Evolutionary conservation across 2,113 vertebrate genomes (phyloP).

Genomic region (Sinosuthora webbiana): DNA sequence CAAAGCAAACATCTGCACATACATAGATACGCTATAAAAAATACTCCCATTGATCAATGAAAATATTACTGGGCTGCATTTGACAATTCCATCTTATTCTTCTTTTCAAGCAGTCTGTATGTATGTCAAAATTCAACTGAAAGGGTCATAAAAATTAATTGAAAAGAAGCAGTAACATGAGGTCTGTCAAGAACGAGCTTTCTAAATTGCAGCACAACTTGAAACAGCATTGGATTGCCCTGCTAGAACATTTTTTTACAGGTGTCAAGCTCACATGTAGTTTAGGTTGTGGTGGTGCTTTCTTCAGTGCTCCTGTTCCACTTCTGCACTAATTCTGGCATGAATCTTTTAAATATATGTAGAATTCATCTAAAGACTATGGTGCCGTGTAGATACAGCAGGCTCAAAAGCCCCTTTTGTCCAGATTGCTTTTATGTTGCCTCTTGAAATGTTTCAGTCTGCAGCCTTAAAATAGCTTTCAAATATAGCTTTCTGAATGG

Average conservation of each 20-base stretch:
- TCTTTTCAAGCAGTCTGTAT: neutral
- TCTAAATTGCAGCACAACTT: neutral
- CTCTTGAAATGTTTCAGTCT: neutral
- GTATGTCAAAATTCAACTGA: neutral
- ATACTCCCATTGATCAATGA: neutral
- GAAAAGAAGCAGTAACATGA: neutral
- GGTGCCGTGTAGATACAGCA: neutral
- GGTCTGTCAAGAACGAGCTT: neutral
- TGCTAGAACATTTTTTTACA: neutral
- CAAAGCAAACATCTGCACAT: neutral
- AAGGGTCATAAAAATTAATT: neutral
- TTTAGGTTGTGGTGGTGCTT: neutral
- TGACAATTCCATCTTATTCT: neutral
- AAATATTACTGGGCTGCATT: neutral
- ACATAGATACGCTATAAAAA: neutral
- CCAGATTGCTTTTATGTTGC: neutral
- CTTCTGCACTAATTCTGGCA: neutral
- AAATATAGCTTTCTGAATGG: slow-evolving; percentile 38
- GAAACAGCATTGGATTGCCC: neutral
- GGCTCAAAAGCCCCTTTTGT: neutral
- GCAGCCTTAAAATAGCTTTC: slow-evolving; percentile 49
- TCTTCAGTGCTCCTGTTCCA: neutral
- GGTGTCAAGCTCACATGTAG: neutral
- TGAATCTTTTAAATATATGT: neutral
- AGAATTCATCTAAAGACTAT: neutral